These are phyloP conservation scores for Cheilosia grossa DNA, from an alignment of 2,888 invertebrate species.

Conservation along the genomic window DNA sequence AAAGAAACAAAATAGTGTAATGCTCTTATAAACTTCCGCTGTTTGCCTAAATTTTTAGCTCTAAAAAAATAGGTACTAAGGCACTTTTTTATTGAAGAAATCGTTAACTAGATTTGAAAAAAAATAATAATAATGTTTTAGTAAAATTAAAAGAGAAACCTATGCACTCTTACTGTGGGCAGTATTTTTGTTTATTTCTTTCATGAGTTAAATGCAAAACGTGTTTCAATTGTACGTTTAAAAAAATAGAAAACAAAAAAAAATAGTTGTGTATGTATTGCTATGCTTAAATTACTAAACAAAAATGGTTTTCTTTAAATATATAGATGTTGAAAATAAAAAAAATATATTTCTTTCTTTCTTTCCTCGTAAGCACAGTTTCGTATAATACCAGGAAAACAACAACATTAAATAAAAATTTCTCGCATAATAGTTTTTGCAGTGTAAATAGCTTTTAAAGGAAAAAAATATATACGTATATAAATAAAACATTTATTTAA, in stretches of 20 bases:
- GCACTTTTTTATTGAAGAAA: slow-evolving; percentile 65
- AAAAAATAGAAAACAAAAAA: slow-evolving; percentile 76
- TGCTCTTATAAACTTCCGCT: slow-evolving; percentile 43
- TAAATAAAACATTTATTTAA: slow-evolving; percentile 71
- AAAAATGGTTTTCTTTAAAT: slow-evolving; percentile 42
- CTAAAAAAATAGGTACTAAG: slow-evolving; percentile 55
- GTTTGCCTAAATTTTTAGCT: slow-evolving; percentile 21
- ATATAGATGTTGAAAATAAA: slow-evolving; percentile 66
- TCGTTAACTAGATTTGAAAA: slow-evolving; percentile 38
- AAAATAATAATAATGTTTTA: not conserved
- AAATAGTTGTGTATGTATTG: slow-evolving; percentile 66
- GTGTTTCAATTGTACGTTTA: slow-evolving; percentile 49
- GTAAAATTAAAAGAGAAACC: slow-evolving; percentile 28
- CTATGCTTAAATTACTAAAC: slow-evolving; percentile 69
- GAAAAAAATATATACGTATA: slow-evolving; percentile 55
- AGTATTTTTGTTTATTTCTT: slow-evolving; percentile 50
- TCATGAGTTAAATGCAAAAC: slow-evolving; percentile 38
- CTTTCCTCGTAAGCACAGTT: slow-evolving; percentile 28
- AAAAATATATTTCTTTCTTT: slow-evolving; percentile 58
- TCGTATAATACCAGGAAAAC: slow-evolving; percentile 48
- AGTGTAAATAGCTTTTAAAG: slow-evolving; percentile 65
- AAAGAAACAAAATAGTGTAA: slow-evolving; percentile 48
- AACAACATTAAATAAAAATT: slow-evolving; percentile 37
- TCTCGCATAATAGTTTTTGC: slow-evolving; percentile 35
- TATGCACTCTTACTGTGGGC: slow-evolving; percentile 51